These are phyloP conservation scores for Myrmecobius fasciatus DNA, from an alignment of 2,113 vertebrate species.

Conservation along the genomic window DNA sequence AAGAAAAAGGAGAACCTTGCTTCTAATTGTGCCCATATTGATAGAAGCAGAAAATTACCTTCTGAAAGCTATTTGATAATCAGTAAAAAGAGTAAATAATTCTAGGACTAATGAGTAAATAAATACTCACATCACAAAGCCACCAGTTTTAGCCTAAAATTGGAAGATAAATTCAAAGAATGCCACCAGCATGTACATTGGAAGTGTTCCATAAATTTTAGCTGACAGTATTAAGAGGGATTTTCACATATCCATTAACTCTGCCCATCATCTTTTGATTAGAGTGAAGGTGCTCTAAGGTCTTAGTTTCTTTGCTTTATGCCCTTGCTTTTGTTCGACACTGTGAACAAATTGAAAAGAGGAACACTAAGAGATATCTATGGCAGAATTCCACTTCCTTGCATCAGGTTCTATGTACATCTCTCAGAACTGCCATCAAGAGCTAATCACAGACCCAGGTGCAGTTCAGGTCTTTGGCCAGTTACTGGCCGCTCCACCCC, in stretches of 20 bases:
- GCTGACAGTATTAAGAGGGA: not conserved
- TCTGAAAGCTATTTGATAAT: not conserved
- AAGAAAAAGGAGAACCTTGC: not conserved
- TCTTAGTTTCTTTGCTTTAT: not conserved
- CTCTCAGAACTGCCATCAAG: not conserved
- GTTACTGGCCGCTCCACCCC: not conserved
- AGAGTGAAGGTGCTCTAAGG: slow-evolving; percentile 6
- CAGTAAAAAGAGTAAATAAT: not conserved
- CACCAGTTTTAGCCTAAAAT: slow-evolving; percentile 18
- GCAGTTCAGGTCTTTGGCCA: not conserved
- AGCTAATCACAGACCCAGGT: not conserved
- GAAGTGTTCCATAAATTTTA: not conserved
- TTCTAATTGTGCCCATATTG: not conserved
- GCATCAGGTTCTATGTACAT: not conserved
- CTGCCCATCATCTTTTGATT: not conserved
- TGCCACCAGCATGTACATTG: not conserved
- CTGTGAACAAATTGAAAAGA: not conserved
- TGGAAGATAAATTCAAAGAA: slow-evolving; percentile 29
- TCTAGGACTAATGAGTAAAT: not conserved
- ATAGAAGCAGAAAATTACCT: slow-evolving; percentile 17
- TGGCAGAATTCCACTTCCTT: not conserved
- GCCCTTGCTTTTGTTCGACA: not conserved
- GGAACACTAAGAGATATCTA: not conserved
- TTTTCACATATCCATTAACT: not conserved
- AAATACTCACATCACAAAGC: slow-evolving; percentile 23